phyloP scores from a whole-genome alignment of 2,888 invertebrate species.

The Drosophila lacicola region DNA sequence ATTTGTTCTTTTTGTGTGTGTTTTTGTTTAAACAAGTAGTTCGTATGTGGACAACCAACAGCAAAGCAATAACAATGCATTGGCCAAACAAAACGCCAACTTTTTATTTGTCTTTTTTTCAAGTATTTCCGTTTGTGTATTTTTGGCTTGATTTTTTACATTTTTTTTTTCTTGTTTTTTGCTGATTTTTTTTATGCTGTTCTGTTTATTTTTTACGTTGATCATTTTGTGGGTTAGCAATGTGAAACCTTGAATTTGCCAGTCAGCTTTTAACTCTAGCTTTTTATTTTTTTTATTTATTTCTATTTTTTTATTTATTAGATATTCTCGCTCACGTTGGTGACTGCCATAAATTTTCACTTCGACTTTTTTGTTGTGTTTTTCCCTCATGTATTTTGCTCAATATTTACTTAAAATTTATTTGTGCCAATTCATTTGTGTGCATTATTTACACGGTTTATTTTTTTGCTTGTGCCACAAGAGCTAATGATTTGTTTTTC shows the following conservation, averaged over 20 bases:
- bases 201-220: constrained; percentile 62
- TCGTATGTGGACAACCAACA: constrained; percentile 19
- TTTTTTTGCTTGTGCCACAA: constrained; percentile 15
- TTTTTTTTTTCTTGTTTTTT: constrained; percentile 33
- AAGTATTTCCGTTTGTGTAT: constrained; percentile 56
- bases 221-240: constrained; percentile 73
- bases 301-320: not conserved
- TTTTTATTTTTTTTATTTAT: constrained; percentile 19
- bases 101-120: constrained; percentile 30
- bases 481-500: constrained; percentile 16
- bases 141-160: constrained; percentile 37
- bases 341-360: constrained; percentile 42
- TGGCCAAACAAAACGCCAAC: constrained; percentile 36
- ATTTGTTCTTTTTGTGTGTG: not conserved
- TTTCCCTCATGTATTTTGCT: constrained; percentile 3
- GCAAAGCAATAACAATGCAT: constrained; percentile 44
- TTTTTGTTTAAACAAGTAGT: constrained; percentile 45
- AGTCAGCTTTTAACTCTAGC: constrained; percentile 49
- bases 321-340: not conserved
- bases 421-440: constrained; percentile 39
- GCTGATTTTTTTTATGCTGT: constrained; percentile 47
- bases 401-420: constrained; percentile 40
- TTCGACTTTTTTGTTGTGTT: constrained; percentile 30
- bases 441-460: constrained; percentile 17
- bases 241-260: constrained; percentile 63